These are phyloP conservation scores for Neodiprion pinetum DNA, from an alignment of 1,140 invertebrate genomes.

Conservation along the genomic window DNA sequence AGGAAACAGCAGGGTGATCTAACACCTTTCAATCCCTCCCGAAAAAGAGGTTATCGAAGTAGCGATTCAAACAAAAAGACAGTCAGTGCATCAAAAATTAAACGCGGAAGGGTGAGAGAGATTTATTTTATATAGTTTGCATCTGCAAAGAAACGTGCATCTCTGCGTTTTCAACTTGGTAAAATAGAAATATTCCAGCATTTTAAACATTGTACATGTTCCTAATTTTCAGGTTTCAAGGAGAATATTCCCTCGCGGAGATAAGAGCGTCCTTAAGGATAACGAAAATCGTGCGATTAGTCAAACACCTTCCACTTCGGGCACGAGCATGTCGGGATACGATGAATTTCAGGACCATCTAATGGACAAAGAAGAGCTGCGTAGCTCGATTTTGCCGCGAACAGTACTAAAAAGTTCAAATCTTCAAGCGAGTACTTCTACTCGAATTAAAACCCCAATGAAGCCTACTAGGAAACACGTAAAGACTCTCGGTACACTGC, in stretches of 20 bases:
- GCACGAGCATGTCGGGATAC: conserved; percentile 33
- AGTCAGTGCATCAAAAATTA: conserved; percentile 36
- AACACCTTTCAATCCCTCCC: conserved; percentile 36
- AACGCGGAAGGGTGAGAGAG: conserved; percentile 37
- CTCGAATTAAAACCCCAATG: conserved; percentile 44
- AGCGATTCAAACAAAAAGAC: conserved; percentile 35
- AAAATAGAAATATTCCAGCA: too few relatives aligned
- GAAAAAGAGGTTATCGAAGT: conserved; percentile 36
- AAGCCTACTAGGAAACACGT: conserved; percentile 49
- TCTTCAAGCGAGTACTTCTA: conserved; percentile 32
- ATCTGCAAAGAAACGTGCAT: too few relatives aligned
- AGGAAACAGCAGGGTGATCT: conserved; percentile 46
- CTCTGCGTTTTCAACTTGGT: too few relatives aligned
- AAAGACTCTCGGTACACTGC: conserved; percentile 28
- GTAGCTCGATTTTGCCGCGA: conserved; percentile 51
- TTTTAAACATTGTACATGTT: too few relatives aligned
- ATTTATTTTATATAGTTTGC: neutral
- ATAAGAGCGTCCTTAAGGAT: neutral
- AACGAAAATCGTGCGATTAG: neutral
- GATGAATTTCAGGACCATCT: conserved; percentile 56
- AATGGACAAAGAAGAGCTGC: conserved; percentile 44
- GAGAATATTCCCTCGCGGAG: neutral
- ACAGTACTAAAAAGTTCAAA: conserved; percentile 31
- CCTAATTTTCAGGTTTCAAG: neutral
- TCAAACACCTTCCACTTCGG: neutral